Percentiles rank a stretch among this genome's conserved stretches.
Evolutionary conservation across 2,797 vertebrate genomes (phyloP).

Genomic region (Oreortyx pictus): DNA sequence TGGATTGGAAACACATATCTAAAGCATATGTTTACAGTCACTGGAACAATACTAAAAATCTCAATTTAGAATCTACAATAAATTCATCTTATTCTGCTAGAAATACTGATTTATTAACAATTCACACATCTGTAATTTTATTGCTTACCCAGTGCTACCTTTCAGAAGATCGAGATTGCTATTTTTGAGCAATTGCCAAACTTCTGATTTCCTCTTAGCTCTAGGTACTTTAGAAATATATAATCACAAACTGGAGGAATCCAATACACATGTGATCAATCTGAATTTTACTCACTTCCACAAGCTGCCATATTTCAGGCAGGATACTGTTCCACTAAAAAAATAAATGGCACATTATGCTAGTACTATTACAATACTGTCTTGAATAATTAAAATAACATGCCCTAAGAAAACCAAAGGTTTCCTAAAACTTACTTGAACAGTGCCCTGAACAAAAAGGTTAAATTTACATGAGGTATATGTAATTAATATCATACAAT

Average conservation of each 20-base stretch:
- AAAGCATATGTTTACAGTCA: not conserved
- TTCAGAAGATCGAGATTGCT: not conserved
- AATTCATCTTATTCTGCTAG: not conserved
- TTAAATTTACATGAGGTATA: not conserved
- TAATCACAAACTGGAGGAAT: not conserved
- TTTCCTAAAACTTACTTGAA: slow-evolving; percentile 20
- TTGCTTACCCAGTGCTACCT: not conserved
- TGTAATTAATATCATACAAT: slow-evolving; percentile 33
- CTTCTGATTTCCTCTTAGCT: not conserved
- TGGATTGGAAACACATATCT: not conserved
- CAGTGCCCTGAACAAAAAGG: not conserved
- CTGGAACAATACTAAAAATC: not conserved
- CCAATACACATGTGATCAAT: not conserved
- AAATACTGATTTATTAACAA: not conserved
- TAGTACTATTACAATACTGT: not conserved
- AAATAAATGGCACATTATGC: not conserved
- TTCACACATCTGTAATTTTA: not conserved
- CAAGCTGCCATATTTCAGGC: not conserved
- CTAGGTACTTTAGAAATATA: not conserved
- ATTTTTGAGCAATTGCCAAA: not conserved
- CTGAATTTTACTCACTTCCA: not conserved
- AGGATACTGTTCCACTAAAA: not conserved
- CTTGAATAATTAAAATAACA: not conserved
- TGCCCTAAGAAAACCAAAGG: not conserved
- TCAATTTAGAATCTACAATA: not conserved